A percentile compares a stretch with the other conserved stretches of the same genome.
Conservation (phyloP, 2,888 invertebrate genomes). For the Toxonevra muliebris region DNA sequence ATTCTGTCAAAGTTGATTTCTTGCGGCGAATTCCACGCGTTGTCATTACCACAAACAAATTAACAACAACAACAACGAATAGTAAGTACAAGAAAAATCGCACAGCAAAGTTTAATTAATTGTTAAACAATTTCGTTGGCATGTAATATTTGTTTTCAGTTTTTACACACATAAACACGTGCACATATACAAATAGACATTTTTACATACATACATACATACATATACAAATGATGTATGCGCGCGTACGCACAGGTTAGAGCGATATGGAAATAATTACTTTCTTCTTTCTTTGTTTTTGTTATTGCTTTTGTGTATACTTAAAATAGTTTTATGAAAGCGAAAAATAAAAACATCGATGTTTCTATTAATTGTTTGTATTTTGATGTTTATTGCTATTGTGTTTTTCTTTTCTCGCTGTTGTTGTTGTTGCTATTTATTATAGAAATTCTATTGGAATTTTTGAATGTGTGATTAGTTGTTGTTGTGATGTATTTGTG, state of each 20-base stretch:
- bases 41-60: slow-evolving; percentile 67
- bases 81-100: slow-evolving; percentile 9
- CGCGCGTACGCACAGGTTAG: slow-evolving; percentile 1
- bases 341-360: slow-evolving; percentile 13
- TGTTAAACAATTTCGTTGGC: neutral
- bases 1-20: slow-evolving; percentile 88
- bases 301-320: slow-evolving; percentile 15
- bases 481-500: neutral
- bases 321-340: slow-evolving; percentile 1
- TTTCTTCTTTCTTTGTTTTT: slow-evolving; percentile 15
- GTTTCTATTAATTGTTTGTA: slow-evolving; percentile 28
- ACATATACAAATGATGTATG: neutral
- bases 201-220: neutral
- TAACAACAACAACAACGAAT: slow-evolving; percentile 5
- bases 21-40: slow-evolving; percentile 86
- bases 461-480: neutral
- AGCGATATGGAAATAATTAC: neutral
- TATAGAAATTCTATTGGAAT: slow-evolving; percentile 10
- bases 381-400: neutral
- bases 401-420: no score
- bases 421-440: slow-evolving; percentile 14
- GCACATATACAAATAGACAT: neutral
- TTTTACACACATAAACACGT: neutral
- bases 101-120: slow-evolving; percentile 4
- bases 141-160: neutral